Conservation (phyloP, 30 jellyfish, hydroid and myxozoan genomes). For the Catostylus mosaicus region DNA sequence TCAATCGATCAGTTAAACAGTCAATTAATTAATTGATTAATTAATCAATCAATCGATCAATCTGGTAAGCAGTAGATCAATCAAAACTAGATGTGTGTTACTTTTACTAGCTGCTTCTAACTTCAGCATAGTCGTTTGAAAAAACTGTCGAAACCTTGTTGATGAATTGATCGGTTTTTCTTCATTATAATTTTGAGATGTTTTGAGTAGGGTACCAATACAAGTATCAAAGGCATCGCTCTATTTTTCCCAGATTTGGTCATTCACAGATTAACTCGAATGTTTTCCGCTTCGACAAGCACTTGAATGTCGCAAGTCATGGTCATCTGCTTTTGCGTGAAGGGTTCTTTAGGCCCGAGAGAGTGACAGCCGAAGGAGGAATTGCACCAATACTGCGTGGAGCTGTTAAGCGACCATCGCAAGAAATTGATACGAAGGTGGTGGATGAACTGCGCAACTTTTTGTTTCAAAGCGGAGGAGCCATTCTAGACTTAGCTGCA, state of each 20-base stretch:
- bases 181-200: too few species aligned
- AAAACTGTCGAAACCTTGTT: too few species aligned
- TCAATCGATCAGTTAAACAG: too few species aligned
- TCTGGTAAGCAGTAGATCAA: too few species aligned
- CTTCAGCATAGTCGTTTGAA: too few species aligned
- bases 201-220: too few species aligned
- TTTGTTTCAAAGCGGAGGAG: constrained; percentile 25
- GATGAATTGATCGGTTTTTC: too few species aligned
- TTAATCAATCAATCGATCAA: too few species aligned
- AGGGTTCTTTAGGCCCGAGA: constrained; percentile 49
- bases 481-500: constrained; percentile 54
- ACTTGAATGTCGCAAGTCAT: constrained; percentile 5
- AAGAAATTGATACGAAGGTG: constrained; percentile 33
- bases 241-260: constrained; percentile 54
- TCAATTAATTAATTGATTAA: too few species aligned
- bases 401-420: constrained; percentile 30
- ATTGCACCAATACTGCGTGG: constrained; percentile 64
- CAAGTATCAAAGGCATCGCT: too few species aligned
- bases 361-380: constrained; percentile 59
- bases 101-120: too few species aligned
- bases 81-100: too few species aligned
- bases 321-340: constrained; percentile 57
- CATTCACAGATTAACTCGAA: constrained; percentile 50
- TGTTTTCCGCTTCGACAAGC: constrained; percentile 38
- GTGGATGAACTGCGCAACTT: constrained; percentile 67